phyloP scores from a whole-genome alignment of 2,797 vertebrate genomes.

The Simalia tracyae region DNA sequence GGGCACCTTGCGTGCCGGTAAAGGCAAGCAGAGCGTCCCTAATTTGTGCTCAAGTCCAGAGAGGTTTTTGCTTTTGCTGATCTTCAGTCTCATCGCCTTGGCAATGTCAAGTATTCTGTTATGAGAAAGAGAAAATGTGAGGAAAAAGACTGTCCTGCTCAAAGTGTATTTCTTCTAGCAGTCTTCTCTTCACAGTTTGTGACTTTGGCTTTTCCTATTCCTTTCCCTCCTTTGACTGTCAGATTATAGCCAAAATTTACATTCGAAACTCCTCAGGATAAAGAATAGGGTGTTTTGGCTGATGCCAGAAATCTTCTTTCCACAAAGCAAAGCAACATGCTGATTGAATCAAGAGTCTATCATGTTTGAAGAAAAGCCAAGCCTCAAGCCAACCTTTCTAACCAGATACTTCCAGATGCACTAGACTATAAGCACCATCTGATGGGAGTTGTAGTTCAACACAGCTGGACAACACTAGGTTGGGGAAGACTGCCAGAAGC shows the following conservation, averaged over 20 bases:
- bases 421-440: not conserved
- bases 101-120: slow-evolving; percentile 88
- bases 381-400: not conserved
- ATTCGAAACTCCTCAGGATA: not conserved
- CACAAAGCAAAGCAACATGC: not conserved
- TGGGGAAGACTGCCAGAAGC: not conserved
- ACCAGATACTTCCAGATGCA: not conserved
- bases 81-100: slow-evolving; percentile 86
- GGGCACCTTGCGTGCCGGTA: slow-evolving; percentile 74
- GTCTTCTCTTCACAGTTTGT: not conserved
- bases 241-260: not conserved
- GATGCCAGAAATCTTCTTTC: not conserved
- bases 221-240: not conserved
- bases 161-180: not conserved
- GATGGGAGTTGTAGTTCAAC: not conserved
- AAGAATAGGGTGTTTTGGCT: not conserved
- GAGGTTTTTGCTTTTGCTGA: slow-evolving; percentile 71
- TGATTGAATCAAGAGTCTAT: not conserved
- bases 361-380: not conserved
- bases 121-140: slow-evolving; percentile 18
- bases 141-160: not conserved
- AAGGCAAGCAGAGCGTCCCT: slow-evolving; percentile 81
- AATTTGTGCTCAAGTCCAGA: slow-evolving; percentile 73
- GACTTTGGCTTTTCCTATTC: not conserved
- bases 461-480: not conserved